phyloP scores from a whole-genome alignment of 2,113 vertebrate species.

The Oryzias javanicus region DNA sequence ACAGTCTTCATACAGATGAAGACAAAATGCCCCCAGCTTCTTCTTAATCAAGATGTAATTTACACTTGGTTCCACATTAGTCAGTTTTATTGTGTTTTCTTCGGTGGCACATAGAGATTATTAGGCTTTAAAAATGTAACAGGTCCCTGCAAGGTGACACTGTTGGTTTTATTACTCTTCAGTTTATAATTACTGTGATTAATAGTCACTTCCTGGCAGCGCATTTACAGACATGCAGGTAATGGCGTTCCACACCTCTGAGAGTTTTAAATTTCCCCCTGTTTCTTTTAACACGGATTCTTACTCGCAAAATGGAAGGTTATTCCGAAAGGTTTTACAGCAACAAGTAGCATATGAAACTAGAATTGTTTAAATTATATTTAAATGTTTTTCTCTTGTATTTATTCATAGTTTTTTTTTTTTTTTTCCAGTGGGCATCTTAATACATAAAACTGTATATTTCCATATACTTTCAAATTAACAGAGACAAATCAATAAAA shows the following conservation, averaged over 20 bases:
- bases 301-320: no score
- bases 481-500: no score
- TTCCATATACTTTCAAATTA: no score
- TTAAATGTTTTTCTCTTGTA: no score
- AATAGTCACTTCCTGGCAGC: constrained; percentile 30
- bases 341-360: no score
- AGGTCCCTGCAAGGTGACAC: constrained; percentile 29
- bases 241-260: constrained; percentile 8
- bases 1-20: constrained; percentile 20
- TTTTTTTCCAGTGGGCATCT: no score
- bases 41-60: constrained; percentile 43
- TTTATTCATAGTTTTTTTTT: no score
- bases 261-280: not conserved
- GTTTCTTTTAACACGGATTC: not conserved
- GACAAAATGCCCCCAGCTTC: not conserved
- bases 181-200: constrained; percentile 49
- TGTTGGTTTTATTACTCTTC: constrained; percentile 38
- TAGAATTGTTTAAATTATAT: no score
- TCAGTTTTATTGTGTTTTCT: constrained; percentile 48
- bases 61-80: constrained; percentile 32
- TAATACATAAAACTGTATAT: no score
- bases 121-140: constrained; percentile 50
- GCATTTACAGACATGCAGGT: constrained; percentile 5
- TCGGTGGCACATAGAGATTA: constrained; percentile 31
- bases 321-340: no score